Evolutionary conservation across 2,113 vertebrate species (phyloP).

Genomic region (Ascaphus truei): DNA sequence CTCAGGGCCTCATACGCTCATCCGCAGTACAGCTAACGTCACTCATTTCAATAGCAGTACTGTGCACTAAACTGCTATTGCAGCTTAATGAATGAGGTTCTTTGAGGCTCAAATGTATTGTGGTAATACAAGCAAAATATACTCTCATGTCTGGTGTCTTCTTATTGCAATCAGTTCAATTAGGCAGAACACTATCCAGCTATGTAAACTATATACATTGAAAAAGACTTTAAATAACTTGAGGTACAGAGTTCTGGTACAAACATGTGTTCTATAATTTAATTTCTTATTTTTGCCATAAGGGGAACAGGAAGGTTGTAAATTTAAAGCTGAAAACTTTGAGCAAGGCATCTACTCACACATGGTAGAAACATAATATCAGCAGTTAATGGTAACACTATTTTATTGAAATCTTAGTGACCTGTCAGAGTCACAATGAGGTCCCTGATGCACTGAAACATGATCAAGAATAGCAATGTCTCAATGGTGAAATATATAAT

Average conservation of each 20-base stretch:
- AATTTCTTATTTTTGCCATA: conserved; percentile 22
- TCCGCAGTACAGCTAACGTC: background rate
- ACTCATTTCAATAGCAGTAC: background rate
- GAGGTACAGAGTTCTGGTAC: conserved; percentile 17
- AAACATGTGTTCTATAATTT: conserved; percentile 35
- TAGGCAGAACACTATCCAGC: conserved; percentile 30
- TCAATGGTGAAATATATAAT: conserved; percentile 1
- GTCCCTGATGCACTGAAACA: conserved; percentile 25
- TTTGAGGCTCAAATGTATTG: background rate
- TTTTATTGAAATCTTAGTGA: conserved; percentile 37
- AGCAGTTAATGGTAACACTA: conserved; percentile 33
- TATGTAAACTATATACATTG: conserved; percentile 28
- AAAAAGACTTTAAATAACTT: conserved; percentile 15
- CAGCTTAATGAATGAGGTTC: conserved; percentile 7
- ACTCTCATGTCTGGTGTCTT: conserved; percentile 16
- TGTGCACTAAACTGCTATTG: background rate
- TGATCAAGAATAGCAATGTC: conserved; percentile 19
- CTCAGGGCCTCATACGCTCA: background rate
- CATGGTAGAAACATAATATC: conserved; percentile 38
- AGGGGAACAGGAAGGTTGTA: conserved; percentile 31
- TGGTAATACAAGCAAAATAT: background rate
- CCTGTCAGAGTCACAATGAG: conserved; percentile 36
- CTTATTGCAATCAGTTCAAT: conserved; percentile 26
- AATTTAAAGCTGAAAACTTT: conserved; percentile 29
- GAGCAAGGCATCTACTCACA: conserved; percentile 30